Conservation (phyloP, 2,888 invertebrate genomes). For the Oasisia sp. region DNA sequence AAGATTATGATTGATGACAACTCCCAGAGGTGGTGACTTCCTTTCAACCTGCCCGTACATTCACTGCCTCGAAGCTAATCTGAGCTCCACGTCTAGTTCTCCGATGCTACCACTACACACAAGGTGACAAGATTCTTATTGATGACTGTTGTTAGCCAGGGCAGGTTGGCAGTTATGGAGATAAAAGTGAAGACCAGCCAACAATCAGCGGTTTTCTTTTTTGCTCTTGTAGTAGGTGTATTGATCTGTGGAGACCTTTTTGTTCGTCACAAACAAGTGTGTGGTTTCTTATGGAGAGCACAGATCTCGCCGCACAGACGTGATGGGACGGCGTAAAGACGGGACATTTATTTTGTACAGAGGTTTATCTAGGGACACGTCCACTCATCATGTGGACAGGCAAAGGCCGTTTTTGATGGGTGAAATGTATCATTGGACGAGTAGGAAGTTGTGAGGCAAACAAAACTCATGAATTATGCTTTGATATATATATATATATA, state of each 20-base stretch:
- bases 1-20: neutral
- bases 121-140: neutral
- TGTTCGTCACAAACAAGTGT: neutral
- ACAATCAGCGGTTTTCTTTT: neutral
- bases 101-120: neutral
- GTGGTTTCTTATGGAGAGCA: neutral
- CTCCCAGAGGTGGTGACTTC: neutral
- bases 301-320: neutral
- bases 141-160: neutral
- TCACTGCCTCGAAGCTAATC: neutral
- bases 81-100: neutral
- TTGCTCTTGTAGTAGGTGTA: neutral
- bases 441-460: too few relatives aligned
- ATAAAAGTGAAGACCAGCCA: constrained; percentile 7
- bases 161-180: neutral
- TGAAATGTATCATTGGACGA: too few relatives aligned
- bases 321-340: too few relatives aligned
- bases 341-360: too few relatives aligned
- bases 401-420: too few relatives aligned
- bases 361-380: too few relatives aligned
- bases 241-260: neutral
- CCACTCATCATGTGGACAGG: too few relatives aligned
- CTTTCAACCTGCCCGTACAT: neutral
- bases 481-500: too few relatives aligned
- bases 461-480: too few relatives aligned